phyloP scores from a whole-genome alignment of 2,888 invertebrate species.

The Chrysomela aeneicollis region DNA sequence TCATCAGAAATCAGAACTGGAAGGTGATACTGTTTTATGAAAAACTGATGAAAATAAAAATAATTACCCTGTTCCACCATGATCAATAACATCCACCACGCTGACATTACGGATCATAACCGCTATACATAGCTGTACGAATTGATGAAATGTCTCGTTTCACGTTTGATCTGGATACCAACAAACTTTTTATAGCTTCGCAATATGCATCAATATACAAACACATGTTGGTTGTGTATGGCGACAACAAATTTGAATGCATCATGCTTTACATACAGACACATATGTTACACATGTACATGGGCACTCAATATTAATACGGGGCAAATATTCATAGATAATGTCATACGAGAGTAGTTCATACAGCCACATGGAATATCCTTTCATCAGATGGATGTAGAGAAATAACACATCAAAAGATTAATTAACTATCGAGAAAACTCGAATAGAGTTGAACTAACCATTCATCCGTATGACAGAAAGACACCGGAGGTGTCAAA shows the following conservation, averaged over 20 bases:
- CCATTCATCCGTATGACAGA: too few relatives aligned
- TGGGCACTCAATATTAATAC: constrained; percentile 36
- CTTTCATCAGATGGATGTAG: too few relatives aligned
- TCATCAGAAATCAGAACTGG: too few relatives aligned
- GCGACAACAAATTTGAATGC: constrained; percentile 35
- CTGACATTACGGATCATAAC: not conserved
- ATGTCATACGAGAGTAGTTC: not conserved
- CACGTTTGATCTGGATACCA: not conserved
- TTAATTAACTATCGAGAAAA: too few relatives aligned
- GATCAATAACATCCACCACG: not conserved
- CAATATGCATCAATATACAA: constrained; percentile 31
- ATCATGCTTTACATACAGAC: constrained; percentile 39
- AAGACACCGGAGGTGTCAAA: too few relatives aligned
- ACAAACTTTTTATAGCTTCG: constrained; percentile 26
- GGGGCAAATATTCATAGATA: not conserved
- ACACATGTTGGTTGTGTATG: constrained; percentile 30
- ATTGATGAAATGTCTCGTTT: not conserved
- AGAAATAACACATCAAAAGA: too few relatives aligned
- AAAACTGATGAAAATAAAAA: too few relatives aligned
- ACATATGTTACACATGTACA: constrained; percentile 38
- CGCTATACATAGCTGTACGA: not conserved
- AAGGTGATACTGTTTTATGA: too few relatives aligned
- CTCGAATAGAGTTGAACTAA: too few relatives aligned
- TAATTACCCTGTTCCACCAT: not conserved
- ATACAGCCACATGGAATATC: not conserved